Evolutionary conservation across 2,797 vertebrate genomes (phyloP).

Genomic region (Pipistrellus nathusii): DNA sequence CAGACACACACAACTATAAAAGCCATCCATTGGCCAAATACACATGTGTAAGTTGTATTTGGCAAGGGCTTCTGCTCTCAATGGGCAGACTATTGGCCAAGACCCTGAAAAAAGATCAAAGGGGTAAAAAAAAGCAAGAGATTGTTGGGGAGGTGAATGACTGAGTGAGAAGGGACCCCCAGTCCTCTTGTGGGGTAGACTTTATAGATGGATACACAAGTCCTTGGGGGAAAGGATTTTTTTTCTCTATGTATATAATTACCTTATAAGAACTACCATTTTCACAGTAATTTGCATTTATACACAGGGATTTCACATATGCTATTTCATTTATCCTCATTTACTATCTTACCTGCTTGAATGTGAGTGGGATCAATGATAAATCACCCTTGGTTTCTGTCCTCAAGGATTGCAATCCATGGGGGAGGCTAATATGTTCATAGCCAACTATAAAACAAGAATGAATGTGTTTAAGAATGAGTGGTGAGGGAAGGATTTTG

Average conservation of each 20-base stretch:
- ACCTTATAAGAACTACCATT: conserved; percentile 34
- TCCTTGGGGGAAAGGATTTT: neutral
- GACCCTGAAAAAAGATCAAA: neutral
- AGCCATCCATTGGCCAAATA: neutral
- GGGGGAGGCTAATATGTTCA: conserved; percentile 53
- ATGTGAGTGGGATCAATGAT: conserved; percentile 62
- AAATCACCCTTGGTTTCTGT: conserved; percentile 57
- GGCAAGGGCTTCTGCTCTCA: neutral
- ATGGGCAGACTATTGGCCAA: neutral
- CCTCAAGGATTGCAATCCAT: conserved; percentile 30
- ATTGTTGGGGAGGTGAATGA: neutral
- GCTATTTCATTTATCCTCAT: conserved; percentile 75
- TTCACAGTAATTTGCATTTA: conserved; percentile 57
- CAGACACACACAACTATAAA: neutral
- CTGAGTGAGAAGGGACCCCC: neutral
- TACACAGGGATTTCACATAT: conserved; percentile 58
- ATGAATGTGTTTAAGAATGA: conserved; percentile 42
- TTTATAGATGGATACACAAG: neutral
- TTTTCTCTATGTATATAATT: neutral
- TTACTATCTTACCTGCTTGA: conserved; percentile 57
- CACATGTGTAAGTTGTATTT: neutral
- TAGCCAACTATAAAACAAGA: conserved; percentile 45
- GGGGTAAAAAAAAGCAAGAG: neutral
- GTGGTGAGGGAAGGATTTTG: neutral
- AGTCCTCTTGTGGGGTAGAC: neutral